Base-by-base conservation (phyloP, 2,888 invertebrate genomes). In the Agrochola macilenta region DNA sequence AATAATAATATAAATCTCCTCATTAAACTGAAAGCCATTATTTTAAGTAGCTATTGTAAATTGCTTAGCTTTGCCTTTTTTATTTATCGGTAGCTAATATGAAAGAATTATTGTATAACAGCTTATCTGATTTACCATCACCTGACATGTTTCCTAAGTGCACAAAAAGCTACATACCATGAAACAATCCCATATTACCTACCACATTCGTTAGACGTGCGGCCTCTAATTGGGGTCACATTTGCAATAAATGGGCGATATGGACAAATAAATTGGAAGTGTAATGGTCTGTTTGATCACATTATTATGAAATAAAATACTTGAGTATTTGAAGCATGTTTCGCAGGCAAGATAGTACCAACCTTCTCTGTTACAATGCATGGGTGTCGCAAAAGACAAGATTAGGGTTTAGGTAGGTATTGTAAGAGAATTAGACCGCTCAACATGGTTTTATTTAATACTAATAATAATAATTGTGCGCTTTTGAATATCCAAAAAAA, bases 141-240 rank as follows among this genome's bases (percentile, higher is more conserved):
- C 7, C 23, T 1, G 9, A 20, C 23, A 43, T 20, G 7, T 49
- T 66, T 26, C 17, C 1, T 5, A 39, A 12, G 30, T 30, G n/a
- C 20, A 75, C 5, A 75, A 54, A 46, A 14, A 46, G 12, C 46
- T 14, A 46, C 46, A 46, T 46, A 12, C 46, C 14, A 46, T 43
- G 3, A 46, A 46, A 46, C 46, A 12, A 46, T 14, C 12, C 39
- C 0, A 35, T 64, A 74, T 46, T 58, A n/a, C 78, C 54, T 58
- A n/a, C 78, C 54, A 71, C 63, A 23, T 78, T 61, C 63, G 20
- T 78, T 61, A 3, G 75, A 71, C 70, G 17, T 0, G 17, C 26
- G 64, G 26, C 72, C 83, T 83, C 35, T n/a, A 64, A 4, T 39
- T 68, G 26, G 65, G 68, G 78, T 82, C 82, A 71, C 17, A 52